A percentile compares a stretch with the other conserved stretches of the same genome.
These are phyloP conservation scores for Leucozona laternaria DNA, from an alignment of 2,888 invertebrate species.

Conservation along the genomic window DNA sequence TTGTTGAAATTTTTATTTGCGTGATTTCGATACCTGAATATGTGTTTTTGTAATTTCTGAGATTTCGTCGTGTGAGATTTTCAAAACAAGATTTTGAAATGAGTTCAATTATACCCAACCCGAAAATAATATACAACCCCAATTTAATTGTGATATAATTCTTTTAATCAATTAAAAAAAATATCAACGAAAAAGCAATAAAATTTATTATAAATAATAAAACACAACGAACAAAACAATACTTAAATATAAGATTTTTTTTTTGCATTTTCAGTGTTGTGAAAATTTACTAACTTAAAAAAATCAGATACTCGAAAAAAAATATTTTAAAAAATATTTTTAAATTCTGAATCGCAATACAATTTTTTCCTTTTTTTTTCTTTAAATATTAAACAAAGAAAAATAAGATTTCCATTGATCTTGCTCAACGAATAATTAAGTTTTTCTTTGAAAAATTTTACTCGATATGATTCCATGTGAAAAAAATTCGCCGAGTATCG, in stretches of 20 bases:
- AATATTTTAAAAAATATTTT: background rate
- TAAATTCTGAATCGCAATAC: slow-evolving; percentile 29
- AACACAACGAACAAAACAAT: slow-evolving; percentile 64
- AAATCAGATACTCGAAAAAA: slow-evolving; percentile 58
- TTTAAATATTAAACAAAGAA: background rate
- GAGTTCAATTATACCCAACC: background rate
- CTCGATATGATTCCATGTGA: slow-evolving; percentile 76
- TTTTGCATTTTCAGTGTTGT: slow-evolving; percentile 60
- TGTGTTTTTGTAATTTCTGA: too few relatives aligned
- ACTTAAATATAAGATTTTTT: slow-evolving; percentile 27
- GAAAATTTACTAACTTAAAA: slow-evolving; percentile 14
- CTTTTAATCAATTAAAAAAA: slow-evolving; percentile 2
- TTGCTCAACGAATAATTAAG: slow-evolving; percentile 81
- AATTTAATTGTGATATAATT: slow-evolving; percentile 49
- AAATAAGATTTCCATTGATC: slow-evolving; percentile 77
- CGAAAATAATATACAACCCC: slow-evolving; percentile 21
- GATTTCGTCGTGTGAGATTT: too few relatives aligned
- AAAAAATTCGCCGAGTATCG: slow-evolving; percentile 82
- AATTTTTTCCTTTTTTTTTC: slow-evolving; percentile 10
- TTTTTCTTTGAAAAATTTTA: slow-evolving; percentile 44
- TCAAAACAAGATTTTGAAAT: background rate
- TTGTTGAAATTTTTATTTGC: too few relatives aligned
- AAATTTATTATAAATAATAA: slow-evolving; percentile 42
- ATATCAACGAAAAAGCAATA: slow-evolving; percentile 31
- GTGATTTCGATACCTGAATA: too few relatives aligned